Percentiles rank a stretch among this genome's conserved stretches.
Evolutionary conservation across 2,113 vertebrate genomes (phyloP).

Genomic region (Clarias gariepinus): DNA sequence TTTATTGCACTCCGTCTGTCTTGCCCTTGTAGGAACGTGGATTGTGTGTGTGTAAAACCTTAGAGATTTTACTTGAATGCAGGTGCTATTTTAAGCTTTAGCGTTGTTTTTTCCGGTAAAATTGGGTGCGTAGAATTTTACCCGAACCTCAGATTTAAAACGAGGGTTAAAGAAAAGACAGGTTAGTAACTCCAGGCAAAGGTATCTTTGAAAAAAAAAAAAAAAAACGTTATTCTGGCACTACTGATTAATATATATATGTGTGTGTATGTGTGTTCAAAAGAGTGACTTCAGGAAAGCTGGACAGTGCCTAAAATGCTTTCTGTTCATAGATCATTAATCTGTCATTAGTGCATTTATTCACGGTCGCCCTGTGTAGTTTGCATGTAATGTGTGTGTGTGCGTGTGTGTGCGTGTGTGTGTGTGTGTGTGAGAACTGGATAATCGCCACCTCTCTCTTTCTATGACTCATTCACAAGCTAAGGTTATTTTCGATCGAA

Average conservation of each 20-base stretch:
- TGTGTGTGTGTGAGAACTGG: constrained; percentile 25
- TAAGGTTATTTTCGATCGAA: constrained; percentile 40
- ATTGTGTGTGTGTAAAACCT: constrained; percentile 13
- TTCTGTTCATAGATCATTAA: constrained; percentile 5
- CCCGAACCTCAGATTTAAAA: constrained; percentile 13
- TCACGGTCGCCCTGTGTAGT: neutral
- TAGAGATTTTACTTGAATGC: constrained; percentile 26
- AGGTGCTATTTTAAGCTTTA: constrained; percentile 30
- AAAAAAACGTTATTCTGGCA: neutral
- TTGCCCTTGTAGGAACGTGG: neutral
- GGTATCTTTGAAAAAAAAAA: neutral
- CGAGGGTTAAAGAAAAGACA: neutral
- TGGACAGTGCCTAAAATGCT: neutral
- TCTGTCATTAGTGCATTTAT: neutral
- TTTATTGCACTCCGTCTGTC: constrained; percentile 26
- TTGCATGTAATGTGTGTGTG: constrained; percentile 39
- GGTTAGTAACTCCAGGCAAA: constrained; percentile 17
- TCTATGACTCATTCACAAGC: neutral
- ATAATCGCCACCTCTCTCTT: constrained; percentile 19
- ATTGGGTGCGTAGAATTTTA: neutral
- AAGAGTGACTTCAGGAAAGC: neutral
- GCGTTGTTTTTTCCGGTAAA: neutral
- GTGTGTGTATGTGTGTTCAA: neutral
- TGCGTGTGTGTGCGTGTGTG: too few relatives aligned
- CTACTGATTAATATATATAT: neutral